These are phyloP conservation scores for Thryonomys swinderianus DNA, from an alignment of 2,113 vertebrate genomes.

Conservation along the genomic window DNA sequence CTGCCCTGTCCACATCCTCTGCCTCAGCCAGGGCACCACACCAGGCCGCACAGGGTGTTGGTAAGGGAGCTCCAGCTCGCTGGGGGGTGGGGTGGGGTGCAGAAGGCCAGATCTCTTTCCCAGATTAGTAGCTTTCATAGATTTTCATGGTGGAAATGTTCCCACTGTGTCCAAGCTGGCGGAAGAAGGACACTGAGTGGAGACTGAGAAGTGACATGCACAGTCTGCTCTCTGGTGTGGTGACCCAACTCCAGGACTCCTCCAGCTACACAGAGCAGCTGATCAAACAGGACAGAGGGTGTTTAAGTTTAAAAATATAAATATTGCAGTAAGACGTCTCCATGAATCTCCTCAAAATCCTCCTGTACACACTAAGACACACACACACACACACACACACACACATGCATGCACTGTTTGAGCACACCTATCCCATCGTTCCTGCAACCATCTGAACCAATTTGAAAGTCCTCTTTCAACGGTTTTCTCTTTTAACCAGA, in stretches of 20 bases:
- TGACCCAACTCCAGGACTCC: neutral
- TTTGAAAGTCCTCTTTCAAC: neutral
- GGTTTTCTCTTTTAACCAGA: neutral
- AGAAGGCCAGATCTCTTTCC: neutral
- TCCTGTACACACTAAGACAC: neutral
- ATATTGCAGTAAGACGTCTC: neutral
- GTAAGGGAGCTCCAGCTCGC: neutral
- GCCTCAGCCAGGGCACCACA: neutral
- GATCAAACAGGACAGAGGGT: neutral
- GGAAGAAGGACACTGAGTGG: neutral
- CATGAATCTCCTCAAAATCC: neutral
- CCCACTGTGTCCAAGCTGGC: neutral
- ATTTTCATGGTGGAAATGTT: slow-evolving; percentile 25
- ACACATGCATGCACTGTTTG: neutral
- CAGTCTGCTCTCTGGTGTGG: neutral
- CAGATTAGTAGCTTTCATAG: neutral
- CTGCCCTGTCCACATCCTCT: too few relatives aligned
- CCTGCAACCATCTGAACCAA: neutral
- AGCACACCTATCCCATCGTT: neutral
- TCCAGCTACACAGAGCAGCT: neutral
- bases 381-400: neutral
- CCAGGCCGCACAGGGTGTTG: neutral
- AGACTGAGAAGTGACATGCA: neutral
- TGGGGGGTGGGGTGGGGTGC: neutral
- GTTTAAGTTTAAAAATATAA: neutral